These are phyloP conservation scores for Leucosticte australis DNA, from an alignment of 2,113 vertebrate species.

Conservation along the genomic window DNA sequence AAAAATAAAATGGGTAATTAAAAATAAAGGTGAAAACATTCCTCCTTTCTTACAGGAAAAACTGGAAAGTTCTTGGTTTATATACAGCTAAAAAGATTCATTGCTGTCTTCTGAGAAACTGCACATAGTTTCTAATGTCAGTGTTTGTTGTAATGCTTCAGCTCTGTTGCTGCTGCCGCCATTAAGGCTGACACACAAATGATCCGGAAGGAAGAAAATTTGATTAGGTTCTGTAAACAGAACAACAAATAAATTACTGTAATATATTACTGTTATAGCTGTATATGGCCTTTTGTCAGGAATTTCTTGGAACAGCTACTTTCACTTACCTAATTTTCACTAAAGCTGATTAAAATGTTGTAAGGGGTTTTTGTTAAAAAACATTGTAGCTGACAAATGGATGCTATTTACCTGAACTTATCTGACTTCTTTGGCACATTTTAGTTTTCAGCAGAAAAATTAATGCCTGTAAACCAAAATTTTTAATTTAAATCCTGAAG, in stretches of 20 bases:
- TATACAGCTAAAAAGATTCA: background rate
- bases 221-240: background rate
- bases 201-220: background rate
- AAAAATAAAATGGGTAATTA: background rate
- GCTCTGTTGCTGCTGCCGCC: background rate
- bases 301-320: background rate
- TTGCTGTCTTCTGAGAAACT: background rate
- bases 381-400: background rate
- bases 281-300: background rate
- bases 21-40: background rate
- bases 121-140: background rate
- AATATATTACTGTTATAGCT: background rate
- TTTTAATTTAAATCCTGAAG: background rate
- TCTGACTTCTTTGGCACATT: background rate
- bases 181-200: background rate
- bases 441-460: background rate
- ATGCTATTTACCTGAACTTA: background rate
- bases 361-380: fast-evolving
- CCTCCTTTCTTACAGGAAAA: background rate
- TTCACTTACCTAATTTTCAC: background rate
- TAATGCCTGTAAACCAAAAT: background rate
- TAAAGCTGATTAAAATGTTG: background rate
- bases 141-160: background rate
- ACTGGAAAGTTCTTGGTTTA: background rate
- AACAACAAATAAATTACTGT: background rate